Percentiles rank a stretch among this genome's conserved stretches.
phyloP scores from a whole-genome alignment of 2,113 vertebrate genomes.

The Neoarius graeffei region DNA sequence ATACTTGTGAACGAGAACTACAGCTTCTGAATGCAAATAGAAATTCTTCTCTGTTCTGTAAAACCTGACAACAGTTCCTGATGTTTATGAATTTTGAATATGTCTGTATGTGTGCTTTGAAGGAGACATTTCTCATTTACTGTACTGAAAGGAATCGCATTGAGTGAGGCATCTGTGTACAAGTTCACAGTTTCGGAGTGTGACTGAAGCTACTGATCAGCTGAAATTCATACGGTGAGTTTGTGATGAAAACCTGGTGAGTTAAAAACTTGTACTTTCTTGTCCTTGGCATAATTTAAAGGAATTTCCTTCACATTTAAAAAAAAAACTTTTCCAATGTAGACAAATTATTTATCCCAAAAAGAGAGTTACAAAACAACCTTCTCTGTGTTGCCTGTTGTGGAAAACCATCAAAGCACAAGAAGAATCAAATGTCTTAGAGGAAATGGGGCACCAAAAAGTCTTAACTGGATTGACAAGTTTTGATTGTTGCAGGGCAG shows the following conservation, averaged over 20 bases:
- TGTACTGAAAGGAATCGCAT: constrained; percentile 18
- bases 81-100: constrained; percentile 22
- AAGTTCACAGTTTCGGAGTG: background rate
- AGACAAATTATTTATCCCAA: constrained; percentile 38
- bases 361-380: constrained; percentile 42
- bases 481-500: background rate
- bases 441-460: constrained; percentile 9
- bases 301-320: background rate
- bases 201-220: background rate
- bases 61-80: background rate
- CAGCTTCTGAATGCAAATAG: background rate
- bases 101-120: constrained; percentile 24
- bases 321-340: constrained; percentile 20
- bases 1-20: background rate
- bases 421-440: constrained; percentile 41
- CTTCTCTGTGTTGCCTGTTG: constrained; percentile 28
- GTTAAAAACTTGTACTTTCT: background rate
- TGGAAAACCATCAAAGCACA: constrained; percentile 54
- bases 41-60: background rate
- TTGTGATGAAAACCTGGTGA: background rate
- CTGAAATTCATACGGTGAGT: background rate
- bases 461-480: constrained; percentile 21
- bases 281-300: background rate
- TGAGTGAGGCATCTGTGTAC: background rate
- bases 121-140: constrained; percentile 10